A percentile compares a stretch with the other conserved stretches of the same genome.
These are phyloP conservation scores for Eilema caniola DNA, from an alignment of 2,888 invertebrate genomes.

Conservation along the genomic window DNA sequence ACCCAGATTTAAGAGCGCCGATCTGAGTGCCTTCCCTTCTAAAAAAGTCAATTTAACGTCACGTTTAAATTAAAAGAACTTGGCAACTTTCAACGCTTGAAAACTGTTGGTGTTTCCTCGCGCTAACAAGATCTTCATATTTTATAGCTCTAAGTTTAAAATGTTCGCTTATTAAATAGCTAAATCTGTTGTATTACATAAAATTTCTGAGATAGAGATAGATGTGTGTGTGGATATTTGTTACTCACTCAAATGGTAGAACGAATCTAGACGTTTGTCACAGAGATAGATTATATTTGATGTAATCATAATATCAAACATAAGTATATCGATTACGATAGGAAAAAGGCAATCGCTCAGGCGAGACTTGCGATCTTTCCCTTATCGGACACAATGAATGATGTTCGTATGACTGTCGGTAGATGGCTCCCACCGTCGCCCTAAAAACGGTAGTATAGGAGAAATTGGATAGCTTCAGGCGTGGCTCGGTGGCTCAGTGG, in stretches of 20 bases:
- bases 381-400: too few relatives aligned
- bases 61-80: slow-evolving; percentile 7
- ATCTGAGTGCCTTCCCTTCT: background rate
- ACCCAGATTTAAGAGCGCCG: background rate
- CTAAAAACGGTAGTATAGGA: too few relatives aligned
- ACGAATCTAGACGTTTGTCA: background rate
- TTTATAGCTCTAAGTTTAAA: background rate
- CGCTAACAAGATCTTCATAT: slow-evolving; percentile 5
- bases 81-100: slow-evolving; percentile 10
- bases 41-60: slow-evolving; percentile 4
- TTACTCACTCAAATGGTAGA: background rate
- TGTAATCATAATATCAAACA: background rate
- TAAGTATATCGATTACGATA: too few relatives aligned
- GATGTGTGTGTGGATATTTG: background rate
- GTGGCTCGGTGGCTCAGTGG: too few relatives aligned
- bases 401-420: too few relatives aligned
- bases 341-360: too few relatives aligned
- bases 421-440: too few relatives aligned
- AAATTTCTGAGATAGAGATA: too few relatives aligned
- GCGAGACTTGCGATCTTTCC: too few relatives aligned
- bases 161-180: background rate
- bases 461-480: too few relatives aligned
- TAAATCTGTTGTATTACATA: too few relatives aligned
- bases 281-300: background rate
- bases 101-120: slow-evolving; percentile 2